phyloP scores from a whole-genome alignment of 2,888 invertebrate species.

The Ferdinandea cuprea region DNA sequence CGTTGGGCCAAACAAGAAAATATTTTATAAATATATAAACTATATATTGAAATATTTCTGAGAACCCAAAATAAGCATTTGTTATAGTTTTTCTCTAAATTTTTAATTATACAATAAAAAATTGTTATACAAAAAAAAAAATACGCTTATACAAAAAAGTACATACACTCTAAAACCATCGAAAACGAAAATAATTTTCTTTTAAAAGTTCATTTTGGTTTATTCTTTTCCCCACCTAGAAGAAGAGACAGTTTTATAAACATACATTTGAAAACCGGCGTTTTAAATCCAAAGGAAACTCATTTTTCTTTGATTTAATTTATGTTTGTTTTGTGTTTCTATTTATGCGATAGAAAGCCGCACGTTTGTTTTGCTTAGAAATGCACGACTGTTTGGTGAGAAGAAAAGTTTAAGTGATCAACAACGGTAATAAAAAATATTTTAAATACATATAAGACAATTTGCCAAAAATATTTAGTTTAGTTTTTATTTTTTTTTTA shows the following conservation, averaged over 20 bases:
- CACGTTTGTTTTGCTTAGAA: constrained; percentile 55
- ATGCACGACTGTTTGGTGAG: constrained; percentile 55
- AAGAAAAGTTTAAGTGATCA: constrained; percentile 52
- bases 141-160: constrained; percentile 20
- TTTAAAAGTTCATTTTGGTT: constrained; percentile 30
- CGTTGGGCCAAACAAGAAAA: constrained; percentile 35
- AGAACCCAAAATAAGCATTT: constrained; percentile 12
- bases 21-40: constrained; percentile 29
- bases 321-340: constrained; percentile 36
- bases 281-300: constrained; percentile 26
- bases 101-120: constrained; percentile 28
- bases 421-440: constrained; percentile 25
- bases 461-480: constrained; percentile 49
- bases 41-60: constrained; percentile 41
- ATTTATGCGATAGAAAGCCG: constrained; percentile 36
- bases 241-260: constrained; percentile 35
- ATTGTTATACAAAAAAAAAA: constrained; percentile 21
- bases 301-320: constrained; percentile 32
- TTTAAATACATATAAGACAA: constrained; percentile 4
- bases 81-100: constrained; percentile 20
- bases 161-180: background rate
- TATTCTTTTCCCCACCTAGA: constrained; percentile 48
- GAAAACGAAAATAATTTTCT: background rate
- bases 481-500: constrained; percentile 13
- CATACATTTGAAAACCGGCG: background rate